Percentiles rank a stretch among this genome's conserved stretches.
These are phyloP conservation scores for Drosophila takahashii DNA, from an alignment of 1,140 invertebrate genomes.

Conservation along the genomic window DNA sequence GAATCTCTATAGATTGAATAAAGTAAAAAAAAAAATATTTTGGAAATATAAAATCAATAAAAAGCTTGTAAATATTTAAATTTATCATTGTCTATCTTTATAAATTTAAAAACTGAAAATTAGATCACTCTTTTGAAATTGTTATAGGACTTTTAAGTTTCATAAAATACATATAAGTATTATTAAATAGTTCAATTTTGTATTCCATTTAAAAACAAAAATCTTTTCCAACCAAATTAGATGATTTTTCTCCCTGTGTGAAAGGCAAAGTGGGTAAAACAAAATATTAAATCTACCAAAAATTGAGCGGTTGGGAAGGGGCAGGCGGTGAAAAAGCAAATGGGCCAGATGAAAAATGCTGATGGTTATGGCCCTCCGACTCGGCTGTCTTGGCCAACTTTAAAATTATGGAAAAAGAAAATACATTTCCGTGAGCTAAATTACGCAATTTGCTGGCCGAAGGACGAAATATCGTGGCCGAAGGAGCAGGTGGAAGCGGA, in stretches of 20 bases:
- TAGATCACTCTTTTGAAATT: no score
- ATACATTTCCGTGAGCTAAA: conserved; percentile 54
- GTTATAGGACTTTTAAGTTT: no score
- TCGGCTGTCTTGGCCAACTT: conserved; percentile 21
- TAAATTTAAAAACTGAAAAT: no score
- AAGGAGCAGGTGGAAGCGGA: conserved; percentile 41
- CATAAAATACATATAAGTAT: no score
- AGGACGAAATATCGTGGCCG: conserved; percentile 5
- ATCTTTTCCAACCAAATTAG: neutral
- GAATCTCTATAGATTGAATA: no score
- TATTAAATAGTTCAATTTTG: no score
- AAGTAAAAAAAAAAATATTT: no score
- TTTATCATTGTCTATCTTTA: no score
- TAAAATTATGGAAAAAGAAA: conserved; percentile 48
- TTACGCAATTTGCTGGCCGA: conserved; percentile 59
- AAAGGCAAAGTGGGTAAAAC: conserved; percentile 1
- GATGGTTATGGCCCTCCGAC: conserved; percentile 39
- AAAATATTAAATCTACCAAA: conserved; percentile 31
- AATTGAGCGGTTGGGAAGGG: conserved; percentile 27
- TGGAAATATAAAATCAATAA: no score
- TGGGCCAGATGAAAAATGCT: conserved; percentile 50
- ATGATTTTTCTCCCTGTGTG: conserved; percentile 6
- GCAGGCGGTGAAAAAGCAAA: conserved; percentile 1
- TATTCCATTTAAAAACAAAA: no score
- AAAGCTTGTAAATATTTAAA: no score